Evolutionary conservation across 2,888 invertebrate genomes (phyloP), one percentile per base, ranked within the genome.

Genomic region (Pycnomerus fuliginosus): DNA sequence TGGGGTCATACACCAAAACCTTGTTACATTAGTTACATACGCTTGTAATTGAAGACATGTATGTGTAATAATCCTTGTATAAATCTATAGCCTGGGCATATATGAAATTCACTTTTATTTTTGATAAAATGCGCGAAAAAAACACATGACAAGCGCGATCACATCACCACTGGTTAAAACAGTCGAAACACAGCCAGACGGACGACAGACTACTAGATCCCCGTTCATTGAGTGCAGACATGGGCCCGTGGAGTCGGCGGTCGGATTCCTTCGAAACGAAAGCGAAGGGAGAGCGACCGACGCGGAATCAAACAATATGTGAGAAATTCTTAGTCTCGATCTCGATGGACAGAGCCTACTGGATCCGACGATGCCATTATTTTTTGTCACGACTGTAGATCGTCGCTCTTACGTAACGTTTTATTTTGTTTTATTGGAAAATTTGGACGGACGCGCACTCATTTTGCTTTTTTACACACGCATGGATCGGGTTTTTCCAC

Each of bases 261-360:
- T 36, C 42, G 46, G 42, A 42, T 48, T 48, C 47, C 20, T 16
- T 17, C 41, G 47, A 48, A 43, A 48, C 47, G 47, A 48, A 48
- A 48, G 47, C 47, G 47, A 44, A 44, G 44, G 44, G 44, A 44
- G 44, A 44, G 44, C 38, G 44, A 28, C 35, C 44, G 43, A 31
- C 43, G 43, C 41, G 41, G 29, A 43, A 43, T 43, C 36, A 31
- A 42, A 43, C 42, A 43, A 43, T 43, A 43, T 43, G 36, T 36
- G 36, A 36, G 42, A 36, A 43, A 43, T 30, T 35, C 31, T 23
- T 30, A 27, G 23, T 15, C 35, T 34, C 28, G 10, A 12, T 3
- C 15, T 10, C 27, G 29, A 25, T 40, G 27, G 32, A 25, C 29
- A 25, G 32, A 27, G 20, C 32, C n/a, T n/a, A n/a, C n/a, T n/a